Conservation (phyloP, 2,888 invertebrate genomes). For the Drosophila nigritarsus region DNA sequence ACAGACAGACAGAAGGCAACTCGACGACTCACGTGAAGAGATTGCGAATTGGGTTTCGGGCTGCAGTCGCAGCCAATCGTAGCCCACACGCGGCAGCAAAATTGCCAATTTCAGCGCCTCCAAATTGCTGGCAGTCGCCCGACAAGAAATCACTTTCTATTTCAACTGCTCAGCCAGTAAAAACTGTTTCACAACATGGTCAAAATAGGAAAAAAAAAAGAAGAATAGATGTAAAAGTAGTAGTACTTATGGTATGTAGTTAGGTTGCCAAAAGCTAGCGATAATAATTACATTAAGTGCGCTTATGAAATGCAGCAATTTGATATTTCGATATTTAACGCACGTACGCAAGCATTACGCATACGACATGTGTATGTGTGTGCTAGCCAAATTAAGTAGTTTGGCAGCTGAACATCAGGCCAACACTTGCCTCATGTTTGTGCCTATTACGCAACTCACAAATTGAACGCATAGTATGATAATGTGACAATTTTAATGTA, state of each 20-base stretch:
- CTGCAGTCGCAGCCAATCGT: constrained; percentile 37
- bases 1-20: constrained; percentile 22
- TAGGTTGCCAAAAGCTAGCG: constrained; percentile 59
- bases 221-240: constrained; percentile 1
- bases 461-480: constrained; percentile 2
- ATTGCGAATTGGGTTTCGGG: constrained; percentile 14
- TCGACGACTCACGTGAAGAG: constrained; percentile 15
- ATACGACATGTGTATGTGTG: constrained; percentile 46
- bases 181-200: constrained; percentile 44
- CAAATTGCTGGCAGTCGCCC: constrained; percentile 58
- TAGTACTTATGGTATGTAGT: constrained; percentile 12
- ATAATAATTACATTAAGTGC: constrained; percentile 64
- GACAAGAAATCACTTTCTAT: constrained; percentile 76
- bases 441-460: constrained; percentile 28
- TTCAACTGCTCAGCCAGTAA: constrained; percentile 40
- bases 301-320: constrained; percentile 58
- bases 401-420: constrained; percentile 22
- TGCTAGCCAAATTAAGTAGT: constrained; percentile 22
- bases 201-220: neutral
- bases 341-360: constrained; percentile 67
- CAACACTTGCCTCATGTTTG: constrained; percentile 17
- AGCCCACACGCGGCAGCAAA: constrained; percentile 51
- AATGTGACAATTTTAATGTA: constrained; percentile 30
- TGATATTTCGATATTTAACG: constrained; percentile 52
- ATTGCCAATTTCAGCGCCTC: constrained; percentile 75